A percentile compares a stretch with the other conserved stretches of the same genome.
Conservation (phyloP, 2,888 invertebrate genomes). For the Acleris holmiana region DNA sequence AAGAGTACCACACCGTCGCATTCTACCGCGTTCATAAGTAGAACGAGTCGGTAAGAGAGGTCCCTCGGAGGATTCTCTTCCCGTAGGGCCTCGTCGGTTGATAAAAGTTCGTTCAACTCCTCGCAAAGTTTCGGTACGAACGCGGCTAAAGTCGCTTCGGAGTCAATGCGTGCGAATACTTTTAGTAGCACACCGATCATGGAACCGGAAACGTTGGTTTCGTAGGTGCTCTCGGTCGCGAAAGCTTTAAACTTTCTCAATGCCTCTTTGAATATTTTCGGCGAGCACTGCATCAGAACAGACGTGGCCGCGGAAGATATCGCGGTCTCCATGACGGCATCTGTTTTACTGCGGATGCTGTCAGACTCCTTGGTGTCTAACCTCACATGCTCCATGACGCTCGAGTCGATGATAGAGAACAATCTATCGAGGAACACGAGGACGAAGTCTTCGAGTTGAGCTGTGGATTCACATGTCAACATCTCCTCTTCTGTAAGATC, state of each 20-base stretch:
- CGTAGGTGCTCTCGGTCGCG: conserved; percentile 90
- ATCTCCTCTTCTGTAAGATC: conserved; percentile 92
- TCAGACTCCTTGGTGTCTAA: conserved; percentile 85
- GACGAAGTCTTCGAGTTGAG: conserved; percentile 95
- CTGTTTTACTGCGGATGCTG: conserved; percentile 87
- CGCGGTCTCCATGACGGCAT: conserved; percentile 88
- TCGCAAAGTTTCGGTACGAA: conserved; percentile 90
- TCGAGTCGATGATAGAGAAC: conserved; percentile 88
- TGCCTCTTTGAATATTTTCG: conserved; percentile 86
- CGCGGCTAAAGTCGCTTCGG: conserved; percentile 87
- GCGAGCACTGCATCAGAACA: conserved; percentile 90
- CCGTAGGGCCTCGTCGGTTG: conserved; percentile 87
- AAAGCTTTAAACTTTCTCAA: conserved; percentile 90
- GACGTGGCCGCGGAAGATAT: conserved; percentile 87
- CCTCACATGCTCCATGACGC: conserved; percentile 87
- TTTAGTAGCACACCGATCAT: conserved; percentile 90
- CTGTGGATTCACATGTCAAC: conserved; percentile 90
- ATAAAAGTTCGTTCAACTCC: conserved; percentile 84
- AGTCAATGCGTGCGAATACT: conserved; percentile 86
- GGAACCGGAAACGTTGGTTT: conserved; percentile 92
- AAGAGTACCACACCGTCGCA: conserved; percentile 87
- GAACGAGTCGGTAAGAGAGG: conserved; percentile 89
- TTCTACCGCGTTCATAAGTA: conserved; percentile 89
- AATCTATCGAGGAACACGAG: conserved; percentile 92
- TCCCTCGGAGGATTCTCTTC: conserved; percentile 92